A percentile compares a stretch with the other conserved stretches of the same genome.
Conservation (phyloP, 92 coral and sea anemone species). For the Pocillopora meandrina region DNA sequence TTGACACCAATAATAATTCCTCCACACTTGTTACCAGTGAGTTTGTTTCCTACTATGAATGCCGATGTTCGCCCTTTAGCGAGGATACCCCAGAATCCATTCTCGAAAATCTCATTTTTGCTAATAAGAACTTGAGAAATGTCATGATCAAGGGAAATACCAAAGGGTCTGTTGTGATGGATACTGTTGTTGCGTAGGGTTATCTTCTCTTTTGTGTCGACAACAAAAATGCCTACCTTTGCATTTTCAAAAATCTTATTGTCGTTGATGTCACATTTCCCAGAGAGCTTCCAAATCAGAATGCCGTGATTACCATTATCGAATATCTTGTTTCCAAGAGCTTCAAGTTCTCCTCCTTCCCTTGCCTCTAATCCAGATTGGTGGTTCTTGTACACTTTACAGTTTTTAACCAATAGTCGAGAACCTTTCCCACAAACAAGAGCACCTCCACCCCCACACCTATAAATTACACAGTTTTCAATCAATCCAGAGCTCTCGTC, state of each 20-base stretch:
- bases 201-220: background rate
- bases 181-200: constrained; percentile 1
- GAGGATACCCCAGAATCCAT: too few species aligned
- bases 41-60: constrained; percentile 29
- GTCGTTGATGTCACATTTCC: constrained; percentile 32
- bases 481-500: constrained; percentile 33
- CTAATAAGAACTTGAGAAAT: constrained; percentile 13
- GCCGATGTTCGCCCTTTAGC: constrained; percentile 40
- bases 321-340: constrained; percentile 54
- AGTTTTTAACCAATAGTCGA: constrained; percentile 37
- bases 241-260: constrained; percentile 71
- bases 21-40: too few species aligned
- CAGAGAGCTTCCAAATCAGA: constrained; percentile 50
- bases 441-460: constrained; percentile 67
- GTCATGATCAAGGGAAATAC: background rate
- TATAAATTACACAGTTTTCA: constrained; percentile 56
- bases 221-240: constrained; percentile 50
- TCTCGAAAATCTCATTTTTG: constrained; percentile 41
- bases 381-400: constrained; percentile 63
- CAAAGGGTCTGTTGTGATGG: too few species aligned
- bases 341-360: constrained; percentile 59
- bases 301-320: constrained; percentile 62
- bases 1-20: too few species aligned
- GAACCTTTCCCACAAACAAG: constrained; percentile 50
- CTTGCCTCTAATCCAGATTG: constrained; percentile 69